Evolutionary conservation across 2,797 vertebrate genomes (phyloP), one percentile per base, ranked within the genome.

Genomic region (Columba guinea): DNA sequence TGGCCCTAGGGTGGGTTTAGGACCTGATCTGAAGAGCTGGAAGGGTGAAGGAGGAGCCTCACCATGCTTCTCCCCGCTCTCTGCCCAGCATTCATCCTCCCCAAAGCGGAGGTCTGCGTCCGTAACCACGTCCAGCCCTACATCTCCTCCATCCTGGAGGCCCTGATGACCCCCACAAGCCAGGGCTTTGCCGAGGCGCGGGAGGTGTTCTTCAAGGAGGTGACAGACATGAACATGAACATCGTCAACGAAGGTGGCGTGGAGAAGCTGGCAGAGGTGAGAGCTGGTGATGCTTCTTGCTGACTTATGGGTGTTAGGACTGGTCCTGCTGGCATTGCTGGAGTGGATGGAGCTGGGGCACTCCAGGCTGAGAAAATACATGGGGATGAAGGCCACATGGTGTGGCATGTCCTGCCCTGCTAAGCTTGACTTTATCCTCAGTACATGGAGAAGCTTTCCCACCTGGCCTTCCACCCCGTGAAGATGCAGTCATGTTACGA

Each of bases 401-500:
- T 81, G 49, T 60, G 82, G 77, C 20, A 12, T 4, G 22, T 82
- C 70, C 41, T 52, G 41, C 58, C 60, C 30, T 48, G 39, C 71
- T 95, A 90, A 96, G 53, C 65, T 28, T 77, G 68, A 26, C 53
- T 91, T 41, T 55, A 22, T 53, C 76, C 58, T 62, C 95, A 99
- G 99, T 98, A 99, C 95, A 99, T 99, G 99, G 99, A 99, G 84
- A 99, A 98, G 96, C 96, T 99, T 64, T 99, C 99, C 79, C 99
- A 99, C 98, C 98, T 99, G 93, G 99, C 99, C 6, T 99, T 99
- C 97, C 99, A 99, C 93, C 99, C 99, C 0, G 98, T 99, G 84
- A 99, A 99, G 98, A 99, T 99, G 99, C 99, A 99, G 97, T 98
- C 98, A 34, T 99, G 99, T 97, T 99, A 99, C 0, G 98, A 99